Evolutionary conservation across 2,888 invertebrate species (phyloP).

Genomic region (Nomada flava): DNA sequence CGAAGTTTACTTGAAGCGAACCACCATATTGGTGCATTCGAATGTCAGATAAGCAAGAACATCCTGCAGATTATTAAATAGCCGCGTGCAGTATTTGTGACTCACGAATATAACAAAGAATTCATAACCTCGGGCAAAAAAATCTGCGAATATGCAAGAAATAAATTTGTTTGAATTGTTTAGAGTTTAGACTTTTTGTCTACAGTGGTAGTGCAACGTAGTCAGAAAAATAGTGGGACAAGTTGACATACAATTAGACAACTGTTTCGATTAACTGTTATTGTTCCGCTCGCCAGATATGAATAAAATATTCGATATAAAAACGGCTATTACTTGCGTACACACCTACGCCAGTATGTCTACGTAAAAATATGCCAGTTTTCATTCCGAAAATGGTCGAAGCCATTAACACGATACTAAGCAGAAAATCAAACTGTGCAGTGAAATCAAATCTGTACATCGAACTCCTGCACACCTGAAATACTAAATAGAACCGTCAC

Average conservation of each 20-base stretch:
- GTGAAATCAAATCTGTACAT: not conserved
- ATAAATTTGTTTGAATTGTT: too few species aligned
- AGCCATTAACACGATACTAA: not conserved
- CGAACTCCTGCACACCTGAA: not conserved
- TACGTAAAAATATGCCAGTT: not conserved
- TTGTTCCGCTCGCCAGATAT: too few species aligned
- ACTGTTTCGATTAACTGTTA: too few species aligned
- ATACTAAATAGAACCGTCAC: not conserved
- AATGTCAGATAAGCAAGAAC: not conserved
- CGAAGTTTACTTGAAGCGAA: not conserved
- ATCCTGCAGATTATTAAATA: not conserved
- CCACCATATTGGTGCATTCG: not conserved
- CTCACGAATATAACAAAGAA: not conserved
- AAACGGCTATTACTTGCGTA: too few species aligned
- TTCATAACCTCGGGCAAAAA: too few species aligned
- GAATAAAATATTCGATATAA: too few species aligned
- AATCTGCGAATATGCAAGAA: too few species aligned
- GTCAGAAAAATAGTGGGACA: not conserved
- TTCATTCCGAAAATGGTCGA: not conserved
- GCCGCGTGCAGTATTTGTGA: not conserved
- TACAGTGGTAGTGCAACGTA: too few species aligned
- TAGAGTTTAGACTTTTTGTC: too few species aligned
- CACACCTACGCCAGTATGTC: not conserved
- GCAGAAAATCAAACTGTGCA: not conserved
- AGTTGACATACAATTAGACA: not conserved